Evolutionary conservation across 2,888 invertebrate genomes (phyloP).

Genomic region (Nemoura dubitans): DNA sequence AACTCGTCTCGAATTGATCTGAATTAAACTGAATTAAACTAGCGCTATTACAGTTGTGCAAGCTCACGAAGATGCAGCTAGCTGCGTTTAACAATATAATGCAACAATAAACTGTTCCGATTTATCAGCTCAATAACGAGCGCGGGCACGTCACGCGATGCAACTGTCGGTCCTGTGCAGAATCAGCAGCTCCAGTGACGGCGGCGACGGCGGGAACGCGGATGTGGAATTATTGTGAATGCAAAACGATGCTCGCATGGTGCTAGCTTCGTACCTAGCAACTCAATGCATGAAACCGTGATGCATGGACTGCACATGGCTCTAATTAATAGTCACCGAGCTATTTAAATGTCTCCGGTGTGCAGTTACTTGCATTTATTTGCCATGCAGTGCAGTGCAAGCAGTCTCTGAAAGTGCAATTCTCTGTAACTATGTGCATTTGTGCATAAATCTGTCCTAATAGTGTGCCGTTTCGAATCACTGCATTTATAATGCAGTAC

Average conservation of each 20-base stretch:
- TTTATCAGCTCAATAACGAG: background rate
- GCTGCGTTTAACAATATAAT: background rate
- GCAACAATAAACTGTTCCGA: background rate
- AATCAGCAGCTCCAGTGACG: background rate
- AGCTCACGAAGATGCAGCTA: background rate
- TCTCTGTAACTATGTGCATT: background rate
- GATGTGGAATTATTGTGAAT: background rate
- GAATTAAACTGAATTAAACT: too few relatives aligned
- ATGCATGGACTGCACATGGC: background rate
- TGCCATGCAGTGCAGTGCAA: background rate
- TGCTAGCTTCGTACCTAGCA: background rate
- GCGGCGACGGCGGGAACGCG: conserved; percentile 18
- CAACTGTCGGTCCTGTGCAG: background rate
- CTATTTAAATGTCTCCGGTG: conserved; percentile 3
- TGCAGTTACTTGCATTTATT: background rate
- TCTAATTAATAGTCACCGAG: background rate
- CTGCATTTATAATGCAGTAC: background rate
- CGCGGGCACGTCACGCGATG: background rate
- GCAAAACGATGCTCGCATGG: background rate
- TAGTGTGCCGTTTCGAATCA: background rate
- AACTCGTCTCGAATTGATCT: too few relatives aligned
- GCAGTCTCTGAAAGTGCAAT: background rate
- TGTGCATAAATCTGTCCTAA: conserved; percentile 7
- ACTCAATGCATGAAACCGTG: background rate
- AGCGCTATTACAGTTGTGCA: background rate